Percentiles rank a stretch among this genome's conserved stretches.
Evolutionary conservation across 1,140 invertebrate species (phyloP).

Genomic region (Caerostris extrusa): DNA sequence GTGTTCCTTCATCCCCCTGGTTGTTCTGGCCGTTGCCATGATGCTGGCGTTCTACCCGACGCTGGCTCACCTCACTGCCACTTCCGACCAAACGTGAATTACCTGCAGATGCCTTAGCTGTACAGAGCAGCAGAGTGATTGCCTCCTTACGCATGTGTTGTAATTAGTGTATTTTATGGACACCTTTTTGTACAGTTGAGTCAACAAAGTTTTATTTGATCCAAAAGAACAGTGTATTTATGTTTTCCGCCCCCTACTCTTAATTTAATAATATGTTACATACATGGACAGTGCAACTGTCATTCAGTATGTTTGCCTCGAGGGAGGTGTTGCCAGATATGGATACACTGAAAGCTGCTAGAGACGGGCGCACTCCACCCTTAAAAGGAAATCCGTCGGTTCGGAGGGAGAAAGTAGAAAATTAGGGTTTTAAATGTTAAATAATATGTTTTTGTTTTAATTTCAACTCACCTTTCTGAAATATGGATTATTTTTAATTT

Average conservation of each 20-base stretch:
- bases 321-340: neutral
- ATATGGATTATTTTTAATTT: too few species aligned
- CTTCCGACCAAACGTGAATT: conserved; percentile 78
- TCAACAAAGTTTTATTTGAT: conserved; percentile 75
- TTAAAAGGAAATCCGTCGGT: too few species aligned
- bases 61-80: conserved; percentile 81
- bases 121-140: conserved; percentile 39
- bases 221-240: neutral
- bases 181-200: conserved; percentile 73
- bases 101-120: conserved; percentile 74
- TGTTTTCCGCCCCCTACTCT: neutral
- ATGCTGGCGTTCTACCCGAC: conserved; percentile 82
- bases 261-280: conserved; percentile 32
- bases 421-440: too few species aligned
- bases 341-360: neutral
- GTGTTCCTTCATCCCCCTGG: conserved; percentile 81
- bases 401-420: too few species aligned
- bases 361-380: neutral
- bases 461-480: too few species aligned
- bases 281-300: conserved; percentile 15
- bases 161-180: conserved; percentile 72
- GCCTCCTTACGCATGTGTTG: conserved; percentile 60
- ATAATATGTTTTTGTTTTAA: too few species aligned
- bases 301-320: conserved; percentile 24
- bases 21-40: conserved; percentile 82